Evolutionary conservation across 2,113 vertebrate genomes (phyloP).

Genomic region (Zootoca vivipara): DNA sequence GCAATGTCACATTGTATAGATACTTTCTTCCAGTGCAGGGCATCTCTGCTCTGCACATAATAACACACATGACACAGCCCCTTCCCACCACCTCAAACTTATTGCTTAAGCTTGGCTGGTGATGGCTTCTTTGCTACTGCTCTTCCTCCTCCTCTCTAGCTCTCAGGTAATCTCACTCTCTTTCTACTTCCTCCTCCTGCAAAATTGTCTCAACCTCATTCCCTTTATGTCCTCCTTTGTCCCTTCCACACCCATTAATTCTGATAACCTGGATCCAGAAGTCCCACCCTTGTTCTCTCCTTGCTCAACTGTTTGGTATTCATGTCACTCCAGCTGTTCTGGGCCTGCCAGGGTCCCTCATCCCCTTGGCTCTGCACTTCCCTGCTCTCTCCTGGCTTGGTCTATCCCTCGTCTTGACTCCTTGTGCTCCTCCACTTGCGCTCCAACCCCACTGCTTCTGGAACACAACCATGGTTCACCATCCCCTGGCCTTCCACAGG

Average conservation of each 20-base stretch:
- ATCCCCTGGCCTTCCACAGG: background rate
- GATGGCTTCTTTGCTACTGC: background rate
- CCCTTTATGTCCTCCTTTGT: background rate
- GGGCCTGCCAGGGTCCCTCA: too few relatives aligned
- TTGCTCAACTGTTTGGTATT: background rate
- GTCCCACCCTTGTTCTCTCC: background rate
- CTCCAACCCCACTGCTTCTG: background rate
- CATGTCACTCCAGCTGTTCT: background rate
- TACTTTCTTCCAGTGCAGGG: background rate
- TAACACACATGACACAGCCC: background rate
- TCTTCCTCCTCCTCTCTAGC: background rate
- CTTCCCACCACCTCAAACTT: background rate
- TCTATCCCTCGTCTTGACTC: background rate
- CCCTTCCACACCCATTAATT: background rate
- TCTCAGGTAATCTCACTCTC: too few relatives aligned
- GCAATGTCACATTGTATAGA: background rate
- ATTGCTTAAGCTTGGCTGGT: background rate
- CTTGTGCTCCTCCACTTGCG: background rate
- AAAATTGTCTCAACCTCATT: background rate
- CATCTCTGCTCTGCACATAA: background rate
- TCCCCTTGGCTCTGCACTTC: too few relatives aligned
- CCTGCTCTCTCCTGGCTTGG: background rate
- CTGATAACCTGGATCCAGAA: background rate
- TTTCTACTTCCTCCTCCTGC: background rate
- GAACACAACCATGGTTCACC: background rate